Base-by-base conservation (phyloP, 2,797 vertebrate species). In the Semaprochilodus insignis region DNA sequence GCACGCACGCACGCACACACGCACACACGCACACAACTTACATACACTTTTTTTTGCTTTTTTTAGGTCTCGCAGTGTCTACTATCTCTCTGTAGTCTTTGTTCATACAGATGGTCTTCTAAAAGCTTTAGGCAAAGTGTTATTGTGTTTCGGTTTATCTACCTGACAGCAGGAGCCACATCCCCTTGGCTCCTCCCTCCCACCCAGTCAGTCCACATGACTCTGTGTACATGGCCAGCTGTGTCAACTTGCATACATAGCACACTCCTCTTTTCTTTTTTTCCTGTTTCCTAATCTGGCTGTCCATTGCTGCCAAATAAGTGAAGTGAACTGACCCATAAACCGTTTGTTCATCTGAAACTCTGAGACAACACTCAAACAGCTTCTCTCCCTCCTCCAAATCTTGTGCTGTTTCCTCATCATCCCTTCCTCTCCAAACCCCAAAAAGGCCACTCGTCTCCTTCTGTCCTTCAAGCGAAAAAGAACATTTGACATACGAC, bases 301-400 rank as follows among this genome's bases (percentile, higher is more conserved):
- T 13, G 34, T 21, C 54, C n/a, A 25, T 27, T 27, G 57, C 79
- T 69, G 60, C 74, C 59, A 73, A 81, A 55, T 85, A 89, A 87
- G 82, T 91, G 80, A 92, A 89, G 88, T 85, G 86, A 89, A 89
- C 86, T 91, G 93, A 93, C 91, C 91, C 82, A 88, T 79, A 86
- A 82, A 88, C 88, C 81, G 54, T 63, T 81, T 67, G 78, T 82
- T 77, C 87, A 71, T 63, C 79, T 82, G 80, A 83, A 67, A 66
- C 74, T 70, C 80, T 60, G 85, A 85, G 76, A 74, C 48, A 82
- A 21, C 83, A 84, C 76, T 66, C 78, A 70, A 80, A 57, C 63
- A 17, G 34, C 76, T 40, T 19, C 63, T 69, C 15, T 59, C 23
- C 44, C 44, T 4, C 27, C 23, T 70, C 52, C 16, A 25, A 21